A percentile compares a stretch with the other conserved stretches of the same genome.
Conservation (phyloP, 2,113 vertebrate genomes). For the Fukomys damarensis region DNA sequence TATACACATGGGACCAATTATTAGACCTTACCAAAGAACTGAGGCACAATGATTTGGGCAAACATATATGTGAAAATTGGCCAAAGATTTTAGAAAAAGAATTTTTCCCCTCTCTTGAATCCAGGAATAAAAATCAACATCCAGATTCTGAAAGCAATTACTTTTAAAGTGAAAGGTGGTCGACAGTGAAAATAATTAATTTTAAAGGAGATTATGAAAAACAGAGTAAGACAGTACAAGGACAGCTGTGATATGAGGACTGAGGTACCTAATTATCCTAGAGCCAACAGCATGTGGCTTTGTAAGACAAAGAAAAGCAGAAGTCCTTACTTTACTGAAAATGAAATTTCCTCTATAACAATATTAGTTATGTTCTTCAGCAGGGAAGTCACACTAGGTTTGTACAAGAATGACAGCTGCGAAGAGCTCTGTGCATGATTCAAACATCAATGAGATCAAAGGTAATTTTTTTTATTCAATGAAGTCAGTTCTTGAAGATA, state of each 20-base stretch:
- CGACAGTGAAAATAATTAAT: not conserved
- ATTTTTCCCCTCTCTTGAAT: not conserved
- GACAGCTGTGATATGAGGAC: not conserved
- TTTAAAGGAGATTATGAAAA: not conserved
- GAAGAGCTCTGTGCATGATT: not conserved
- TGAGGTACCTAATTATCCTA: not conserved
- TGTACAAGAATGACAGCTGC: constrained; percentile 8
- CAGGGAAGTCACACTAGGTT: not conserved
- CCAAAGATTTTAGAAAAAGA: not conserved
- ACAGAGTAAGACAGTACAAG: not conserved
- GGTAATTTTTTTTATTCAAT: constrained; percentile 71
- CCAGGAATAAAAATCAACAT: not conserved
- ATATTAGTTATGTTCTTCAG: not conserved
- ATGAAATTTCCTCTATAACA: not conserved
- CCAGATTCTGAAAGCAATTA: not conserved
- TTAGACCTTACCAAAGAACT: not conserved
- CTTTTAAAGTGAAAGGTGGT: not conserved
- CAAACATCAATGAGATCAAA: constrained; percentile 31
- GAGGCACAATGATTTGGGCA: not conserved
- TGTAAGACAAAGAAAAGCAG: not conserved
- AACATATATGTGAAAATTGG: not conserved
- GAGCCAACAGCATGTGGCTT: not conserved
- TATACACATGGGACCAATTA: not conserved
- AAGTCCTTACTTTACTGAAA: not conserved
- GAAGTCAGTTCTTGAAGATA: constrained; percentile 45